Evolutionary conservation across 2,888 invertebrate species (phyloP).

Genomic region (Hypena proboscidalis): DNA sequence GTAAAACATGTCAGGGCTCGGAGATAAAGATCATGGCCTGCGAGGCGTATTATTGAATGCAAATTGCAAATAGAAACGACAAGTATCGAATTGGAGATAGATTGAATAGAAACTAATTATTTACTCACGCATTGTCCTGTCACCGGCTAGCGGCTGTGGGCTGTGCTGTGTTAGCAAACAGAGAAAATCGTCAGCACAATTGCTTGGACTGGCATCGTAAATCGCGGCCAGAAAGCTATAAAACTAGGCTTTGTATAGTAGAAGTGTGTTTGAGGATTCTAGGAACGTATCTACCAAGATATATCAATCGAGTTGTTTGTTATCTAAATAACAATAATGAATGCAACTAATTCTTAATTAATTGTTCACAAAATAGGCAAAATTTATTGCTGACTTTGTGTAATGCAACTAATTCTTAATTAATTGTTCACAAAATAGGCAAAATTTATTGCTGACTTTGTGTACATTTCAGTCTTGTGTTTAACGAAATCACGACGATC

Average conservation of each 20-base stretch:
- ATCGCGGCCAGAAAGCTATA: slow-evolving; percentile 31
- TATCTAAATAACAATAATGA: too few relatives aligned
- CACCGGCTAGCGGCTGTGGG: slow-evolving; percentile 48
- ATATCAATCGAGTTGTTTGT: too few relatives aligned
- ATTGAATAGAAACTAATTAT: slow-evolving; percentile 68
- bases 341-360: too few relatives aligned
- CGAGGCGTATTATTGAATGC: slow-evolving; percentile 71
- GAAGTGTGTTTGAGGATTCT: slow-evolving; percentile 7
- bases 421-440: too few relatives aligned
- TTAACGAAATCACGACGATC: too few relatives aligned
- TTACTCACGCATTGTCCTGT: slow-evolving; percentile 72
- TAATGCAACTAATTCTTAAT: too few relatives aligned
- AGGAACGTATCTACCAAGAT: too few relatives aligned
- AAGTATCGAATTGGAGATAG: slow-evolving; percentile 55
- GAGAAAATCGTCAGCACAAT: slow-evolving; percentile 47
- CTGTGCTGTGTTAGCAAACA: slow-evolving; percentile 50
- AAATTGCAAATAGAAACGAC: slow-evolving; percentile 65
- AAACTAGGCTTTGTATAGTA: slow-evolving; percentile 16
- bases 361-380: too few relatives aligned
- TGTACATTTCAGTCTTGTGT: too few relatives aligned
- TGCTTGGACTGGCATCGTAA: slow-evolving; percentile 37
- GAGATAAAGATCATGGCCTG: slow-evolving; percentile 72
- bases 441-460: too few relatives aligned
- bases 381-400: too few relatives aligned
- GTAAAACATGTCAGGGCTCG: slow-evolving; percentile 69